phyloP scores from a whole-genome alignment of 2,113 vertebrate species.

The Neogale vison region DNA sequence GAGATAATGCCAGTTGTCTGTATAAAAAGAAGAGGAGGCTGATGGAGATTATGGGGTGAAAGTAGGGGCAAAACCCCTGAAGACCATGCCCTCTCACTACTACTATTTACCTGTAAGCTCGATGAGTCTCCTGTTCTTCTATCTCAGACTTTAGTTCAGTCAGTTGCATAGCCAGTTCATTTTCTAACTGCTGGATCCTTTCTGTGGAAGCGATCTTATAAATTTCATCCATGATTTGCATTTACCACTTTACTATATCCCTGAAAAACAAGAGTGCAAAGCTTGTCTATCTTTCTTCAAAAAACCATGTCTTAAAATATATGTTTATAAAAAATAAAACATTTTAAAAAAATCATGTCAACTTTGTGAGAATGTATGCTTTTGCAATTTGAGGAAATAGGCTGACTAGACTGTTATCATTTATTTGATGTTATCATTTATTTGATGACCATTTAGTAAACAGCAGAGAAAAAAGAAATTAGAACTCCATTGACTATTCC shows the following conservation, averaged over 20 bases:
- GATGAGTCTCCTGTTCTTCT: constrained; percentile 75
- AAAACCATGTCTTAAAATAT: not conserved
- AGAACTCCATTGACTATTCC: not conserved
- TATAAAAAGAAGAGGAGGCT: not conserved
- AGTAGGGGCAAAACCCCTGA: not conserved
- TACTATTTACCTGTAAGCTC: constrained; percentile 77
- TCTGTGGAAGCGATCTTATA: constrained; percentile 84
- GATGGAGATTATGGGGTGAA: not conserved
- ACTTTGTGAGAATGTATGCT: not conserved
- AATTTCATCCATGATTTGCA: constrained; percentile 78
- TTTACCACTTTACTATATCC: not conserved
- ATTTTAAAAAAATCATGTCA: not conserved
- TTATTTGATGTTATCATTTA: not conserved
- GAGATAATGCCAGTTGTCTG: not conserved
- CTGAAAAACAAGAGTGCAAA: constrained; percentile 40
- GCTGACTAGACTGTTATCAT: not conserved
- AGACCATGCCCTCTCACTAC: not conserved
- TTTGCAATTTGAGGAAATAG: constrained; percentile 17
- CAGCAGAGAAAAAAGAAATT: not conserved
- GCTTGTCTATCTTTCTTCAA: not conserved
- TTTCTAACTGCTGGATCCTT: constrained; percentile 84
- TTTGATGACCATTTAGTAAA: not conserved
- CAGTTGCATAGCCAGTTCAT: constrained; percentile 81
- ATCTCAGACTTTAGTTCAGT: constrained; percentile 82
- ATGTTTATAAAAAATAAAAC: too few relatives aligned